Base-by-base conservation (phyloP, 2,113 vertebrate species). In the Sminthopsis crassicaudata region DNA sequence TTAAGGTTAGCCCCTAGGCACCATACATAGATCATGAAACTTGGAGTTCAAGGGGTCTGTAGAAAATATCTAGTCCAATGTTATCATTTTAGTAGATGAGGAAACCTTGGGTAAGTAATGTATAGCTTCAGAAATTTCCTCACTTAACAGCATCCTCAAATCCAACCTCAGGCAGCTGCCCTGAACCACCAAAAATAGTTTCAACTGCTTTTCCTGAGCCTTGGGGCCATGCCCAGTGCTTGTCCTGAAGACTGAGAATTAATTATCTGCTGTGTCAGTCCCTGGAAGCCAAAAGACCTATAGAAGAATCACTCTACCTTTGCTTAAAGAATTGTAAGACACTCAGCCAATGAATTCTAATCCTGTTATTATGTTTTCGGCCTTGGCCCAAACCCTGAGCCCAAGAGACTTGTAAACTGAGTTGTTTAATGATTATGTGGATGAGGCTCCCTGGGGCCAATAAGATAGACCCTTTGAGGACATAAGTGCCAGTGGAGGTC, bases 181-280 rank as follows among this genome's bases (percentile, higher is more conserved):
- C n/a, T 84, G 67, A 42, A 42, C 36, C 19, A 84, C 67, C 67
- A 84, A n/a, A 84, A 84, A 2, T 42, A 84, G 36, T 84, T 84
- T 84, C n/a, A 42, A 16, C n/a, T 84, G 67, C 67, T 84, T 84
- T 84, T 84, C n/a, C 67, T 84, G 67, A 84, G 67, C 67, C n/a
- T 84, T 84, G 67, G 67, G 67, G 67, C 67, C 67, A 84, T 84
- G 67, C 67, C 67, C 67, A 84, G n/a, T 42, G n/a, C n/a, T 84
- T 84, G 67, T 84, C 67, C 67, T 84, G n/a, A 84, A 84, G 36
- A 19, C 67, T 84, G 36, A 84, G 67, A 84, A 84, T 84, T 84
- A 84, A 84, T 84, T 84, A 84, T 84, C 67, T 84, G 67, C 67
- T 84, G 67, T 84, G 67, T 84, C 67, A 84, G 67, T 84, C 67